Evolutionary conservation across 2,888 invertebrate genomes (phyloP).

Genomic region (Keiferia lycopersicella): DNA sequence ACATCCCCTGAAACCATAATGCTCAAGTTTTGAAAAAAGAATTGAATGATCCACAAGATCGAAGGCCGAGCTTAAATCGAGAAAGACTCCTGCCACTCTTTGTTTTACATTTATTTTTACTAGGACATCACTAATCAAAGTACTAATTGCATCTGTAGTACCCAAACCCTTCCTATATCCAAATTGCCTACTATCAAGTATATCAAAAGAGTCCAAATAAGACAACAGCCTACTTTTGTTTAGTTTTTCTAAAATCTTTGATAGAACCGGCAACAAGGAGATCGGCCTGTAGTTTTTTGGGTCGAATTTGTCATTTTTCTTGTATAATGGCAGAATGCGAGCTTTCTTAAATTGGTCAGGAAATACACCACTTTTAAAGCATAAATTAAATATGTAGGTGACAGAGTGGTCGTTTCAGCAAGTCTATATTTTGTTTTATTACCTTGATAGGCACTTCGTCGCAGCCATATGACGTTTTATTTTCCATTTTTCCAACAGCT

Average conservation of each 20-base stretch:
- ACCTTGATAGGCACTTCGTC: background rate
- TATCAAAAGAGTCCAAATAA: background rate
- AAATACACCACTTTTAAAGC: background rate
- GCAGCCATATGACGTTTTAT: background rate
- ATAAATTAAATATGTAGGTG: background rate
- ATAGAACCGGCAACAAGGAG: background rate
- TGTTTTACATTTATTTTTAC: background rate
- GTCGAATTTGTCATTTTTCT: constrained; percentile 3
- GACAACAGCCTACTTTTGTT: background rate
- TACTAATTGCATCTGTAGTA: constrained; percentile 3
- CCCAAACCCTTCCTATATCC: constrained; percentile 4
- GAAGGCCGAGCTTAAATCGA: constrained; percentile 12
- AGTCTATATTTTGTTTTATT: background rate
- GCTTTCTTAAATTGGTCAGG: constrained; percentile 14
- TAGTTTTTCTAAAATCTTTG: constrained; percentile 14
- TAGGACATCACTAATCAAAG: background rate
- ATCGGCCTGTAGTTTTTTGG: constrained; percentile 11
- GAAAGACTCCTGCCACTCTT: constrained; percentile 10
- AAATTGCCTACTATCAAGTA: constrained; percentile 8
- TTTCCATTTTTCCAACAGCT: background rate
- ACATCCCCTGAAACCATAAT: background rate
- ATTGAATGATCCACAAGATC: constrained; percentile 1
- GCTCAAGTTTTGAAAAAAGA: background rate
- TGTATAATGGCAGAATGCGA: constrained; percentile 8
- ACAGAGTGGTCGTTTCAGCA: background rate